These are phyloP conservation scores for Drosophila greeni DNA, from an alignment of 2,888 invertebrate genomes.

Conservation along the genomic window DNA sequence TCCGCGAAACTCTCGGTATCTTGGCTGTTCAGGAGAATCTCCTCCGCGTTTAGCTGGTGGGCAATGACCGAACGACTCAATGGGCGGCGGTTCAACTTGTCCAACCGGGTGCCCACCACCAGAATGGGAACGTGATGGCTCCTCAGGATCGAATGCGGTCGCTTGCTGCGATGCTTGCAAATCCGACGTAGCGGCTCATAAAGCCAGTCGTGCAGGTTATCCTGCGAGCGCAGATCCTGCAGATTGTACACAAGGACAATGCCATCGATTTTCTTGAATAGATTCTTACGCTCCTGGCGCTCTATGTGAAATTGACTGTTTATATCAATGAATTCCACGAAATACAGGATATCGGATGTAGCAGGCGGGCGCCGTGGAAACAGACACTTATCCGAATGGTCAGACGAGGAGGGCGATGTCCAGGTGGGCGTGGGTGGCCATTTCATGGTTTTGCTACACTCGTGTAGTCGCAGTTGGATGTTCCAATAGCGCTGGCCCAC, in stretches of 20 bases:
- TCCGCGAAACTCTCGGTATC: slow-evolving; percentile 38
- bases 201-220: slow-evolving; percentile 55
- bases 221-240: slow-evolving; percentile 48
- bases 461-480: slow-evolving; percentile 60
- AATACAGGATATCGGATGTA: slow-evolving; percentile 43
- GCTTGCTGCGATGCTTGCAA: slow-evolving; percentile 45
- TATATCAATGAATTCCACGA: slow-evolving; percentile 59
- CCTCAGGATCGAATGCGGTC: slow-evolving; percentile 39
- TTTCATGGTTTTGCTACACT: slow-evolving; percentile 41
- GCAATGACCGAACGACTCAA: slow-evolving; percentile 46
- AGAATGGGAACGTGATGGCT: slow-evolving; percentile 53
- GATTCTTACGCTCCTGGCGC: slow-evolving; percentile 34
- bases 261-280: slow-evolving; percentile 53
- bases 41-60: slow-evolving; percentile 53
- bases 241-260: slow-evolving; percentile 57
- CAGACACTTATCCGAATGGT: neutral
- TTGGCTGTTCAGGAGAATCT: slow-evolving; percentile 49
- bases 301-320: slow-evolving; percentile 35
- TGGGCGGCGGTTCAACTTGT: slow-evolving; percentile 37
- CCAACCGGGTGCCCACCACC: slow-evolving; percentile 59
- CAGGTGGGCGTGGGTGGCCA: slow-evolving; percentile 51
- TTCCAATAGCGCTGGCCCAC: slow-evolving; percentile 47
- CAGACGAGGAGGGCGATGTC: slow-evolving; percentile 55
- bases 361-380: neutral
- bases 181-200: slow-evolving; percentile 51